These are phyloP conservation scores for Agrochola macilenta DNA, from an alignment of 2,888 invertebrate genomes.

Conservation along the genomic window DNA sequence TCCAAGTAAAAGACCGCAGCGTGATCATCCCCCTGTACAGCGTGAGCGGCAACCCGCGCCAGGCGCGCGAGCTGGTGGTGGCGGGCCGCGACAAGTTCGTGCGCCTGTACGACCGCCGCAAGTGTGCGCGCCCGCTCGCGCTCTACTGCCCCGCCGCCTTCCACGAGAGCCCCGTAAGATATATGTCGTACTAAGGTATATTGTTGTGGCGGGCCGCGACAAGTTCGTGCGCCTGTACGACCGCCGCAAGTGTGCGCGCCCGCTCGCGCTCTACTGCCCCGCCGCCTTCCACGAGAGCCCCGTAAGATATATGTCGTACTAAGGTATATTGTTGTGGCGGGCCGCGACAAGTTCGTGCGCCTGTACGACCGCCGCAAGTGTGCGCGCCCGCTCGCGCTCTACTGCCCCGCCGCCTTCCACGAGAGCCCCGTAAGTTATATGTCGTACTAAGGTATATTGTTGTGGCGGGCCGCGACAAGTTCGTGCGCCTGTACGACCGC, in stretches of 20 bases:
- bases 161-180: constrained; percentile 67
- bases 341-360: constrained; percentile 94
- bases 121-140: constrained; percentile 87
- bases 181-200: constrained; percentile 12
- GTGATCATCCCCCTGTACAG: constrained; percentile 95
- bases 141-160: constrained; percentile 91
- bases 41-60: constrained; percentile 95
- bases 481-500: constrained; percentile 94
- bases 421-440: constrained; percentile 62
- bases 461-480: constrained; percentile 95
- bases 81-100: constrained; percentile 95
- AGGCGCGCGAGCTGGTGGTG: constrained; percentile 94
- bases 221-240: constrained; percentile 95
- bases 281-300: constrained; percentile 63
- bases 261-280: constrained; percentile 92
- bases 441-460: constrained; percentile 17
- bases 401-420: constrained; percentile 89
- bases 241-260: constrained; percentile 89
- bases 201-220: constrained; percentile 96
- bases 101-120: constrained; percentile 94
- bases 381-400: constrained; percentile 88
- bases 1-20: constrained; percentile 90
- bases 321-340: constrained; percentile 94
- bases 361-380: constrained; percentile 93
- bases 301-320: constrained; percentile 61